These are phyloP conservation scores for Acronicta alni DNA, from an alignment of 2,888 invertebrate species.

Conservation along the genomic window DNA sequence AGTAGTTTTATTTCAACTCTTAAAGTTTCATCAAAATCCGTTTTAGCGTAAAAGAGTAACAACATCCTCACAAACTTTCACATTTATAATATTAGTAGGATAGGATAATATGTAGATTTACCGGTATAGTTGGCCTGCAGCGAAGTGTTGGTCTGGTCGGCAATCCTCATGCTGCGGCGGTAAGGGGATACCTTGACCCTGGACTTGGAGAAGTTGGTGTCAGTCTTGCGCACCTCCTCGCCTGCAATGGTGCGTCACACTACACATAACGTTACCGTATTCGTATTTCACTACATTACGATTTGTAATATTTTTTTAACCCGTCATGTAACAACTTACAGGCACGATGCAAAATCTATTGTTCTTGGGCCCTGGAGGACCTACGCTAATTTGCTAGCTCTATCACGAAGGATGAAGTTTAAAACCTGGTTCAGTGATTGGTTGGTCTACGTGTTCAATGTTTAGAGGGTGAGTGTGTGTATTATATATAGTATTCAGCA, in stretches of 20 bases:
- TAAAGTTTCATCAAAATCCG: no score
- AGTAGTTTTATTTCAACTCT: no score
- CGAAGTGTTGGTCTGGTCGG: slow-evolving; percentile 76
- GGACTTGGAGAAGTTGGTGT: slow-evolving; percentile 83
- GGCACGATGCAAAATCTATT: no score
- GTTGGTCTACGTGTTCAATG: no score
- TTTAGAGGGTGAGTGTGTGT: no score
- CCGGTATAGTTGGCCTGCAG: slow-evolving; percentile 82
- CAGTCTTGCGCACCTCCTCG: slow-evolving; percentile 72
- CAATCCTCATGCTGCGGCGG: slow-evolving; percentile 72
- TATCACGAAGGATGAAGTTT: no score
- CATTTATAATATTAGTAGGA: not conserved
- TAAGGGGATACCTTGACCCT: slow-evolving; percentile 86
- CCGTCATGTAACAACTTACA: no score
- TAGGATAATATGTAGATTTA: slow-evolving; percentile 37
- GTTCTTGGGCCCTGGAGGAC: no score
- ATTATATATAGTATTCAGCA: not conserved
- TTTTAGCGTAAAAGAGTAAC: no score
- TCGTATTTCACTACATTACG: slow-evolving; percentile 4
- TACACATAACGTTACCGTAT: slow-evolving; percentile 66
- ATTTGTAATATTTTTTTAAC: not conserved
- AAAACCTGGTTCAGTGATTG: no score
- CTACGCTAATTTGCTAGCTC: no score
- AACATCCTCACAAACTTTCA: no score
- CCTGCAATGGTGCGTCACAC: slow-evolving; percentile 66